Evolutionary conservation across 1,140 invertebrate genomes (phyloP), one percentile per base, ranked within the genome.

Genomic region (Drepana arcuata): DNA sequence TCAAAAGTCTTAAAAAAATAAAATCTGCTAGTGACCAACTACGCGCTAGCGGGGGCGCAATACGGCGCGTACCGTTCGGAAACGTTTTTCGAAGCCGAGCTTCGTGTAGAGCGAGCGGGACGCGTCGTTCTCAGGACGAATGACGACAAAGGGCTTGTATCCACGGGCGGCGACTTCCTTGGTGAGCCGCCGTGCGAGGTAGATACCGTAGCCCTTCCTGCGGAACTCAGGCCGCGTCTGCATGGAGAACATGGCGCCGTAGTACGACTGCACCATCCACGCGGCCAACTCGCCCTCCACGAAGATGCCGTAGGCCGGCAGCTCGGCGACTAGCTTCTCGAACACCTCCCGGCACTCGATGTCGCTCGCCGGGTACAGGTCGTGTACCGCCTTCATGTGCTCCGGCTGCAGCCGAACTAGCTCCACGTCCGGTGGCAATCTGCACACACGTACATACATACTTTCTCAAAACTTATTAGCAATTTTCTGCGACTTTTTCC

Each of bases 161-260:
- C 92, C 91, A 16, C 90, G 85, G 35, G 90, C 86, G 13, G 88
- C 87, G 21, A 93, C 91, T 30, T 88, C 85, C 63, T 89, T 89
- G 33, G 90, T 92, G 34, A 89, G 73, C 34, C 84, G 80, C 41
- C 86, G 85, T 28, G 90, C 90, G 38, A 92, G 71, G 52, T 87
- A 87, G 21, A 91, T 89, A 30, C 90, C 90, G 71, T 89, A 90
- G 34, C 92, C 92, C 86, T 93, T 93, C 51, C 92, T 85, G 41
- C 92, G 86, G 70, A 89, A 91, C 65, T 93, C 91, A 14, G 92
- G 92, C 66, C 88, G 86, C 33, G 92, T 94, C 77, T 93, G 92
- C 92, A 94, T 94, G n/a, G 92, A 93, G 72, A 93, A 93, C 92
- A 94, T 93, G 25, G 92, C 92, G 12, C 92, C 92, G 68, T 94